phyloP scores from a whole-genome alignment of 2,888 invertebrate genomes.

The Exephanes ischioxanthus region DNA sequence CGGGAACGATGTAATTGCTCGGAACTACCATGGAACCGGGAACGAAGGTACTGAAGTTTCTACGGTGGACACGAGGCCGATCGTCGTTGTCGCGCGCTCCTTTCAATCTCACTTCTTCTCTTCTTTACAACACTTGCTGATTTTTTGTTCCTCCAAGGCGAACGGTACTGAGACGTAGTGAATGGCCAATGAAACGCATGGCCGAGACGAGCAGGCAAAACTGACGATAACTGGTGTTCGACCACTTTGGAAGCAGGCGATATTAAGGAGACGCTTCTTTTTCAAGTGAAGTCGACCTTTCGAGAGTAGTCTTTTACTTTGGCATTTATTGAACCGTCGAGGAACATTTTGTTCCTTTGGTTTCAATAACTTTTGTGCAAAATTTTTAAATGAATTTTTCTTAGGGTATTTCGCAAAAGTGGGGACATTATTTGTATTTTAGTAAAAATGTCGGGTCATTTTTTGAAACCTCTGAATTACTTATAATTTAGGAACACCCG shows the following conservation, averaged over 20 bases:
- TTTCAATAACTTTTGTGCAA: not conserved
- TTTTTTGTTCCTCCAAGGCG: not conserved
- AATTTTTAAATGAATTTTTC: not conserved
- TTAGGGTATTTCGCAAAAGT: not conserved
- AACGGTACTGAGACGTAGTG: not conserved
- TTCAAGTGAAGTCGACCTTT: not conserved
- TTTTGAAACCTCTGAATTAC: not conserved
- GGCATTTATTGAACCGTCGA: not conserved
- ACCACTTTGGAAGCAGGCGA: not conserved
- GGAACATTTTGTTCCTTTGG: not conserved
- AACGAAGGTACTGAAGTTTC: not conserved
- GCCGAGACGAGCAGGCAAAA: no score
- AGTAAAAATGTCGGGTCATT: not conserved
- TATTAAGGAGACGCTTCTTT: not conserved
- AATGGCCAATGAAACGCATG: not conserved
- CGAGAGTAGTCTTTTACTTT: not conserved
- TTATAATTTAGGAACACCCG: not conserved
- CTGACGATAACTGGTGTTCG: no score
- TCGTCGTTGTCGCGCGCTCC: slow-evolving; percentile 17
- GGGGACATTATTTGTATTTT: not conserved
- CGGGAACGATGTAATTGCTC: slow-evolving; percentile 62
- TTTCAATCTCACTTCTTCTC: slow-evolving; percentile 40
- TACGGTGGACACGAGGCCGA: not conserved
- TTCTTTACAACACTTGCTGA: slow-evolving; percentile 6
- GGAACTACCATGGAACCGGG: slow-evolving; percentile 25